Evolutionary conservation across 2,797 vertebrate genomes (phyloP), one percentile per base, ranked within the genome.

Genomic region (Pseudomugil gertrudae): DNA sequence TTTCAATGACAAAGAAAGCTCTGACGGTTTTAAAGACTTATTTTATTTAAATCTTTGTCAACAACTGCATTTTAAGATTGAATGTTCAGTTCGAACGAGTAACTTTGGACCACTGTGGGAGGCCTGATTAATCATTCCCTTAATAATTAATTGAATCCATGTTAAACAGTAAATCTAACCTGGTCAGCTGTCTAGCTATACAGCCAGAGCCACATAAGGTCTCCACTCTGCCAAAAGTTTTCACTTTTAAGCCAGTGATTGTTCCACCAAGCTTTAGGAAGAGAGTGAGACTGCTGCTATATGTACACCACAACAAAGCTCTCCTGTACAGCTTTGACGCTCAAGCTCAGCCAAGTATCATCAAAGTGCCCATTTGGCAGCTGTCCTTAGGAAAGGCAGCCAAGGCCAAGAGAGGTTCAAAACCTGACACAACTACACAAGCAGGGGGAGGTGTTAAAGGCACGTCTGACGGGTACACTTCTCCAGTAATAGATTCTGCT

Each of bases 341-440:
- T 81, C 57, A 29, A 45, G 62, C 69, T 56, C 60, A 29, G 84
- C 83, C 82, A 89, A 87, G 66, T 69, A 76, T 78, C 79, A 81
- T 89, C 78, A 83, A 86, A 90, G 89, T 85, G 77, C 74, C 33
- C 45, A 62, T 86, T 86, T 91, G 88, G 88, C 89, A 84, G 82
- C 70, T 53, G 72, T 75, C 63, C 66, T 59, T 53, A 66, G 74
- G 77, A 74, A 80, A 67, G 17, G 17, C 36, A 51, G 81, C 89
- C 86, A 89, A 83, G 75, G 83, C 78, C 74, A 78, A 75, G 73
- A 8, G 51, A 74, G 74, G 71, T 73, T 77, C 74, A 66, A 72
- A 85, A 86, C 89, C 85, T 74, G 74, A 89, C 74, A 84, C 62
- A 77, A 72, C 74, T 78, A 58, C 83, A 84, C 60, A 69, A 74